Conservation (phyloP, 2,113 vertebrate species). For the Cyanistes caeruleus region DNA sequence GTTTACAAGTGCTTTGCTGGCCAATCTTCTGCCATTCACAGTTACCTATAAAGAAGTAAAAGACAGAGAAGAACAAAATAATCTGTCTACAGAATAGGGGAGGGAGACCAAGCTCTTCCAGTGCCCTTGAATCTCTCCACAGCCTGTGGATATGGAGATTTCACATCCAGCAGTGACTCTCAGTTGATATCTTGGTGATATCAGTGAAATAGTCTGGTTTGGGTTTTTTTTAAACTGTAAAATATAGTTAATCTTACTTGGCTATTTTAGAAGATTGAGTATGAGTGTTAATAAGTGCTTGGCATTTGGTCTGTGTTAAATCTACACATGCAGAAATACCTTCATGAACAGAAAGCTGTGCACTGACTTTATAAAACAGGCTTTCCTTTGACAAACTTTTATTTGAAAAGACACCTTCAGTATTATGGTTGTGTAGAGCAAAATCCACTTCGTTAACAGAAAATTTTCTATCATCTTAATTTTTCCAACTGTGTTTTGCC, state of each 20-base stretch:
- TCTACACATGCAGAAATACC: rapidly evolving
- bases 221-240: neutral
- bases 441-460: no score
- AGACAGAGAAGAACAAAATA: neutral
- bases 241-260: neutral
- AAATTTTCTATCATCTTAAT: no score
- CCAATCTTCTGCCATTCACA: neutral
- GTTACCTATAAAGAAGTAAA: neutral
- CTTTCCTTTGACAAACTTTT: no score
- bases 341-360: neutral
- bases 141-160: rapidly evolving
- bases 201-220: neutral
- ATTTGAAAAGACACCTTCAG: no score
- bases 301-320: neutral
- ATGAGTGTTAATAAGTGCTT: neutral
- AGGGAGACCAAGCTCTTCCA: neutral
- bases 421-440: no score
- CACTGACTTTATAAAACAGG: neutral
- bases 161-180: neutral
- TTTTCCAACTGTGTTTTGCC: neutral
- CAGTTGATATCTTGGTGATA: neutral
- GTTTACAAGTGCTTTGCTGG: neutral
- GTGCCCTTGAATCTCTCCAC: neutral
- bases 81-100: neutral
- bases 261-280: neutral